These are phyloP conservation scores for Sylvia atricapilla DNA, from an alignment of 2,113 vertebrate genomes.

Conservation along the genomic window DNA sequence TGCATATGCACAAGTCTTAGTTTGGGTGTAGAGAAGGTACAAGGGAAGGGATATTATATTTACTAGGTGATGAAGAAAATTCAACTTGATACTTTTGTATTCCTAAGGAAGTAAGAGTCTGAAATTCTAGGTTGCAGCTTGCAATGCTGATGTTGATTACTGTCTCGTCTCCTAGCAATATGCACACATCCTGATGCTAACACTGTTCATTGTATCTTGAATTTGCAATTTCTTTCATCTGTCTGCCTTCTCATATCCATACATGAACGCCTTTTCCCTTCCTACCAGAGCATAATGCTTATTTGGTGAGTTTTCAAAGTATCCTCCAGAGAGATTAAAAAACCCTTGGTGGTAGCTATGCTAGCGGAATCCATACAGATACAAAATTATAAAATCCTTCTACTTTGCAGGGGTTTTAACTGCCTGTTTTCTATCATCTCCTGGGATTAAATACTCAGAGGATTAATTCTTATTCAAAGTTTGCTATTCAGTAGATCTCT, in stretches of 20 bases:
- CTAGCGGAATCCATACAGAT: constrained; percentile 18
- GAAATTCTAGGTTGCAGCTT: background rate
- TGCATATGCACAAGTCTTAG: background rate
- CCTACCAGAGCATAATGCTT: background rate
- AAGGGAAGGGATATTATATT: background rate
- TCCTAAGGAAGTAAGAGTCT: background rate
- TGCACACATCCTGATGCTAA: background rate
- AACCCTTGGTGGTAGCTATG: constrained; percentile 13
- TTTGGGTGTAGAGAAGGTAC: background rate
- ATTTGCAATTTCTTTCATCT: background rate
- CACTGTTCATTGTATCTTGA: background rate
- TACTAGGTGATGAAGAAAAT: background rate
- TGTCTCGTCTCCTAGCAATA: background rate
- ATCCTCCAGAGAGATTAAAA: constrained; percentile 47
- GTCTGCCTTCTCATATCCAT: background rate
- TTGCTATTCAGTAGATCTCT: background rate
- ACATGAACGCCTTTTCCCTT: background rate
- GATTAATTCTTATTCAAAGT: constrained; percentile 23
- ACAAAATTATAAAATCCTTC: constrained; percentile 44
- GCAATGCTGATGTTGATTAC: background rate
- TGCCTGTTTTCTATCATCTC: background rate
- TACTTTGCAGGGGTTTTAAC: background rate
- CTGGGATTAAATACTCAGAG: constrained; percentile 12
- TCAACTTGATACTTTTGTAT: background rate
- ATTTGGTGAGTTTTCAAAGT: constrained; percentile 45